Evolutionary conservation across 2,888 invertebrate species (phyloP), one percentile per base, ranked within the genome.

Genomic region (Cepaea hortensis): DNA sequence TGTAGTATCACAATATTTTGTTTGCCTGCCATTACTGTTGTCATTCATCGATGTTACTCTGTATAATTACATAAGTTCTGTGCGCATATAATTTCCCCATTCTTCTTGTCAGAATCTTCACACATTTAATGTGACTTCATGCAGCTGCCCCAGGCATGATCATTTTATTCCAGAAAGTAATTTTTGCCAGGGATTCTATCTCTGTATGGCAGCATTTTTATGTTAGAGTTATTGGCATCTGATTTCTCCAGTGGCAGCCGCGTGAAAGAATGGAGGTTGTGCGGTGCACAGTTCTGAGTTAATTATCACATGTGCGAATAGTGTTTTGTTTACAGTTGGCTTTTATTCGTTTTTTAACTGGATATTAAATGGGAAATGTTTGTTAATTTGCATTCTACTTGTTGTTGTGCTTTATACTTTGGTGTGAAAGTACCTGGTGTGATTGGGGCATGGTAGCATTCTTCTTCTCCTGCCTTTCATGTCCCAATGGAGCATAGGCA

Each of bases 141-240:
- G 20, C 50, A 50, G 50, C 20, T 50, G 75, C 75, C 75, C 18
- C 18, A 18, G 50, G 73, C 73, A 73, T 73, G 73, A 46, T 73
- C 46, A 48, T 73, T 73, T 73, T 73, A 76, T 50, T 20, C 18
- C 48, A 48, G 75, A 50, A 48, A 50, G 50, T 48, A 76, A 76
- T 76, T n/a, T 76, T 76, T 48, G 75, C 75, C 20, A 76, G 20
- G 7, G 48, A 76, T 76, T 50, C 50, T 76, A 76, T 76, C 75
- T 76, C 20, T 50, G 50, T 76, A 6, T 76, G 75, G 75, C 75
- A 48, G 13, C 15, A 76, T 76, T 76, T 76, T 76, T 35, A 46
- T 15, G 7, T 23, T 23, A 46, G 35, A 55, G 55, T 55, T 73
- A 35, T 73, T 35, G 35, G 46, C 73, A 73, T 73, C 73, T 73